Base-by-base conservation (phyloP, 2,113 vertebrate species). In the Peromyscus polionotus region DNA sequence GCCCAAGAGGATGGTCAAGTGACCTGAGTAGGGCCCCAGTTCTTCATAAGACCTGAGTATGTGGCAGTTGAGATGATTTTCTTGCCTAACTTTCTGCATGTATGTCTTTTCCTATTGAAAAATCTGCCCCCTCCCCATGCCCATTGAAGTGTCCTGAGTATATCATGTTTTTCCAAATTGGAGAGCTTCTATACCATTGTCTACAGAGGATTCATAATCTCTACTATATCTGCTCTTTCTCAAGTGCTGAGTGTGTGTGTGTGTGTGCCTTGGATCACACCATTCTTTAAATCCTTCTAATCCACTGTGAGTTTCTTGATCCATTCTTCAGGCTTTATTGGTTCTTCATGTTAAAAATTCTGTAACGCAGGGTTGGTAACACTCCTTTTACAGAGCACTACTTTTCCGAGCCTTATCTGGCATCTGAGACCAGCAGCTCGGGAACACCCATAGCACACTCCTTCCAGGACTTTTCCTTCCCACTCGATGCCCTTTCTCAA, bases 131-230 rank as follows among this genome's bases (percentile, higher is more conserved):
- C n/a, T 42, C 3, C 6, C 0, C 24, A 84, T 1, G 13, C 72
- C 85, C 80, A 8, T 10, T 80, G 28, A 68, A 13, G 33, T 51
- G 3, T 33, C 33, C 45, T 73, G 70, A 80, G 42, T 7, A 22
- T 63, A 57, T n/a, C 4, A 33, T 83, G 63, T 31, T 77, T 57
- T 72, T 85, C 13, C 26, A 80, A 77, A 28, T 12, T 75, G 11
- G 68, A 94, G 88, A 93, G 89, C 88, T 28, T 12, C 12, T 36
- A 72, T 2, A 72, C 4, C 11, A 4, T 24, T 75, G 31, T 95
- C 36, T 75, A 81, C 81, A 91, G 96, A 91, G 26, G 73, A 93
- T 79, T 75, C 31, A 13, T 33, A 54, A 42, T 94, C 45, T 93
- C 59, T 95, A 36, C 45, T 7, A 1, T 94, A 39, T 11, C 39